Conservation (phyloP, 2,113 vertebrate species). For the Anser cygnoides region DNA sequence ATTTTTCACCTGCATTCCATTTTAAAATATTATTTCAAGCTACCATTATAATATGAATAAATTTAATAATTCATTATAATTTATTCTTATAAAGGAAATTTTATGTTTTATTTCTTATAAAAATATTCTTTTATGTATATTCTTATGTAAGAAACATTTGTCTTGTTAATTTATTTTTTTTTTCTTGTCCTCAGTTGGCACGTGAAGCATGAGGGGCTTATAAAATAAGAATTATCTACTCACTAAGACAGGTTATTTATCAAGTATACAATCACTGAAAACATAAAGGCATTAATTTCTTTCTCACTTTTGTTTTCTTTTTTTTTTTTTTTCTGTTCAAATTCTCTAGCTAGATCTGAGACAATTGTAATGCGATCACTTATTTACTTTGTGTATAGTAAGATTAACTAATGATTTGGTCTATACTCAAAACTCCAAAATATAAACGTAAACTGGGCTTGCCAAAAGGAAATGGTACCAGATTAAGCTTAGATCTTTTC, state of each 20-base stretch:
- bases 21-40: neutral
- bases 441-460: neutral
- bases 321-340: neutral
- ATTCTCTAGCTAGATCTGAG: neutral
- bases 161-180: conserved; percentile 1
- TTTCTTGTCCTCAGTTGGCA: neutral
- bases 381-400: neutral
- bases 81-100: neutral
- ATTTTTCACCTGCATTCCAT: neutral
- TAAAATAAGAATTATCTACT: conserved; percentile 3
- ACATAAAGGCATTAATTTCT: neutral
- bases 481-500: neutral
- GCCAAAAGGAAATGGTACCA: neutral
- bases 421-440: neutral
- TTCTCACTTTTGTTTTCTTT: neutral
- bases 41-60: neutral
- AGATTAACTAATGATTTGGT: conserved; percentile 8
- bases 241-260: neutral
- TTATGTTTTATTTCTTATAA: neutral
- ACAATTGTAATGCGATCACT: neutral
- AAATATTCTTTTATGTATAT: neutral
- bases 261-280: neutral
- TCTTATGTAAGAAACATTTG: neutral
- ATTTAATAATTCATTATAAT: neutral
- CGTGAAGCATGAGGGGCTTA: neutral